Percentiles rank a stretch among this genome's conserved stretches.
Evolutionary conservation across 2,797 vertebrate species (phyloP).

Genomic region (Peromyscus attwateri): DNA sequence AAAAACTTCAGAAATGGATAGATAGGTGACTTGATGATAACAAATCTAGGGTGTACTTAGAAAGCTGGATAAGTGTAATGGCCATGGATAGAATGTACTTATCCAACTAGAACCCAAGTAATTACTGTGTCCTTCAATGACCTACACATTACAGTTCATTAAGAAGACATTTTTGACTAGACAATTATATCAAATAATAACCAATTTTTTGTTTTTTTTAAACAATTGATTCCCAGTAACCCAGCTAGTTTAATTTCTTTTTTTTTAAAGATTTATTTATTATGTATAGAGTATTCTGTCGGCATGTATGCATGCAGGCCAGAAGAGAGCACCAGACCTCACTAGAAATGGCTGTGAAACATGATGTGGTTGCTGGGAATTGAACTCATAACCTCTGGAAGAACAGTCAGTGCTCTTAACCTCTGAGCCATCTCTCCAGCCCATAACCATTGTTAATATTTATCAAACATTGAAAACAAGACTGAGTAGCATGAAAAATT

Average conservation of each 20-base stretch:
- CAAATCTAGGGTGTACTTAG: not conserved
- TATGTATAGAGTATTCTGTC: too few relatives aligned
- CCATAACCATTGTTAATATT: not conserved
- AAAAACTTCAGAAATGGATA: not conserved
- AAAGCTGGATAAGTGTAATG: not conserved
- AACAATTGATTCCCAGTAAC: too few relatives aligned
- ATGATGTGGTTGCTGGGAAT: too few relatives aligned
- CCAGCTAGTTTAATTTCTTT: too few relatives aligned
- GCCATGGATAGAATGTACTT: not conserved
- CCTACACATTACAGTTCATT: not conserved
- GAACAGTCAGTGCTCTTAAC: too few relatives aligned
- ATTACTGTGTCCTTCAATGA: not conserved
- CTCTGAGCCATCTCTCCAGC: too few relatives aligned
- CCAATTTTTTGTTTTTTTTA: too few relatives aligned
- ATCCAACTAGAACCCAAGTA: not conserved
- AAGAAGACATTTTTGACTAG: not conserved
- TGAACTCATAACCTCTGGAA: too few relatives aligned
- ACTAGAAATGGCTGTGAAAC: too few relatives aligned
- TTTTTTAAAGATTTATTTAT: too few relatives aligned
- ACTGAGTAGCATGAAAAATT: not conserved
- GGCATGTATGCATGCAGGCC: too few relatives aligned
- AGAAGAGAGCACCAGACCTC: too few relatives aligned
- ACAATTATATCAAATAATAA: not conserved
- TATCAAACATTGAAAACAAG: not conserved
- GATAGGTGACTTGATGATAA: not conserved